Evolutionary conservation across 2,888 invertebrate species (phyloP).

Genomic region (Taphrorychus bicolor): DNA sequence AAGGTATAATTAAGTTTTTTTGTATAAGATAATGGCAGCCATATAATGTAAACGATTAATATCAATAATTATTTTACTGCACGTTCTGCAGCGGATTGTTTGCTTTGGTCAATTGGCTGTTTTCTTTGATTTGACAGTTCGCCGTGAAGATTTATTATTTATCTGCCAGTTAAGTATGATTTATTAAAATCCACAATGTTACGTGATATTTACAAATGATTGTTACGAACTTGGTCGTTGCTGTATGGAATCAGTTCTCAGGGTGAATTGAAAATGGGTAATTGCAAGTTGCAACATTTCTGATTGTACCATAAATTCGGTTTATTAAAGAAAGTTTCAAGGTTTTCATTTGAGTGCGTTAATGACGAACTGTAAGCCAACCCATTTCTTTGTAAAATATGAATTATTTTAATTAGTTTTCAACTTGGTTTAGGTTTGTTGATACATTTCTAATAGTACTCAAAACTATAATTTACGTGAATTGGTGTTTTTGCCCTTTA

Average conservation of each 20-base stretch:
- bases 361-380: too few relatives aligned
- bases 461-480: too few relatives aligned
- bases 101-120: constrained; percentile 16
- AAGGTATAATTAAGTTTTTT: constrained; percentile 5
- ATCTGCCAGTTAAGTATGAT: constrained; percentile 7
- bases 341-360: too few relatives aligned
- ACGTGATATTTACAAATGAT: not conserved
- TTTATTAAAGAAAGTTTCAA: too few relatives aligned
- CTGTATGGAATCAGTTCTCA: not conserved
- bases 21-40: not conserved
- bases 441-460: too few relatives aligned
- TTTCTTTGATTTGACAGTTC: constrained; percentile 2
- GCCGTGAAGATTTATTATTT: not conserved
- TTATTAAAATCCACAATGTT: constrained; percentile 2
- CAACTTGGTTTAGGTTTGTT: too few relatives aligned
- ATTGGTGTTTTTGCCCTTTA: too few relatives aligned
- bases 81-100: constrained; percentile 14
- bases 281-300: not conserved
- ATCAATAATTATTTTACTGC: constrained; percentile 13
- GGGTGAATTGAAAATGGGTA: not conserved
- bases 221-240: not conserved
- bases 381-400: too few relatives aligned
- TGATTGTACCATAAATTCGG: not conserved
- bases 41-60: constrained; percentile 8
- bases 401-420: too few relatives aligned